Conservation (phyloP, 1,140 invertebrate species). For the Thaumetopoea pityocampa region DNA sequence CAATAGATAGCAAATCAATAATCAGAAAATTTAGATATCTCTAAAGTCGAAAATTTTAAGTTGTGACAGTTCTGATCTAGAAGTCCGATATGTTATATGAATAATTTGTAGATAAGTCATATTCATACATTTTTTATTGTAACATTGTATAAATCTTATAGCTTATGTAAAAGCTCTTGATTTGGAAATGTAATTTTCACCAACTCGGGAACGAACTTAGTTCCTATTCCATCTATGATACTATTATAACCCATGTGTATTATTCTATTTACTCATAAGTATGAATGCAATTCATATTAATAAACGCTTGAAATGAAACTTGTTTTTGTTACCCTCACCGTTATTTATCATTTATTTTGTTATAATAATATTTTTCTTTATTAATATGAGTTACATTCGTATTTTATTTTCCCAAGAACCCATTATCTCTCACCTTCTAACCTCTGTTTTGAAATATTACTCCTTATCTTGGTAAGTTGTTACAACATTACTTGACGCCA, state of each 20-base stretch:
- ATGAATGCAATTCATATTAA: constrained; percentile 74
- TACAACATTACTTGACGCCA: too few relatives aligned
- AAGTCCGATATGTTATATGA: too few relatives aligned
- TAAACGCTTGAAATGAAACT: constrained; percentile 54
- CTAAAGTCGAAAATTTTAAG: too few relatives aligned
- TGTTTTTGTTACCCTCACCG: constrained; percentile 39
- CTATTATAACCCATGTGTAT: constrained; percentile 5
- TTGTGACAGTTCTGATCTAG: too few relatives aligned
- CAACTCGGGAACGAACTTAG: constrained; percentile 5
- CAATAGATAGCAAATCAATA: too few relatives aligned
- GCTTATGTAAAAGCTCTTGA: not conserved
- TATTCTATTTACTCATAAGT: constrained; percentile 23
- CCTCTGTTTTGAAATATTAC: constrained; percentile 3
- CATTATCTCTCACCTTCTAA: constrained; percentile 1
- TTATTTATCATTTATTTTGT: constrained; percentile 27
- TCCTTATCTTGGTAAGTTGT: too few relatives aligned
- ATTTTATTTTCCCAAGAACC: constrained; percentile 22
- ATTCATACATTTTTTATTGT: too few relatives aligned
- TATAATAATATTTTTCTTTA: too few relatives aligned
- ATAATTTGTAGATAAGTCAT: too few relatives aligned
- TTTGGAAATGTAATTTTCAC: constrained; percentile 4
- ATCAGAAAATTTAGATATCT: too few relatives aligned
- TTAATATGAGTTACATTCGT: constrained; percentile 71
- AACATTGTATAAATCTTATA: too few relatives aligned
- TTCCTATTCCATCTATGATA: constrained; percentile 12